Evolutionary conservation across 2,113 vertebrate genomes (phyloP).

Genomic region (Mirza zaza): DNA sequence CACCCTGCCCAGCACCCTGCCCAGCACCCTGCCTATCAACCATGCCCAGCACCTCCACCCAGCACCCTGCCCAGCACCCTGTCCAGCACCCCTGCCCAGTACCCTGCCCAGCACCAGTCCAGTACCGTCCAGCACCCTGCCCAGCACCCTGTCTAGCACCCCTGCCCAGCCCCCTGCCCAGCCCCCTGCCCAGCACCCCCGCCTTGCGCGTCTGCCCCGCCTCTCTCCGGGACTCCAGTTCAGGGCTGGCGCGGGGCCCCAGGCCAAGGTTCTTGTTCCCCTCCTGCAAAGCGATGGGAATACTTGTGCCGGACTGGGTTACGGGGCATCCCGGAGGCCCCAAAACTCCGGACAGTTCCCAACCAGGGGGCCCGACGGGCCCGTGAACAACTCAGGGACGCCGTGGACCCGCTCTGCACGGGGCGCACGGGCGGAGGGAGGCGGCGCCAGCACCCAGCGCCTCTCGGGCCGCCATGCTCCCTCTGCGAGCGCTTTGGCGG

Average conservation of each 20-base stretch:
- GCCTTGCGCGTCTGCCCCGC: accelerated
- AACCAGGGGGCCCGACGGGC: accelerated
- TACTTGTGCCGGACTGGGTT: no score
- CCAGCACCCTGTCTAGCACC: no score
- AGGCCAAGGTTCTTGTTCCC: no score
- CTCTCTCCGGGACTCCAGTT: background rate
- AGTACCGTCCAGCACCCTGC: no score
- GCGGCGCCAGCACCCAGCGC: accelerated
- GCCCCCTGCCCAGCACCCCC: accelerated
- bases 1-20: no score
- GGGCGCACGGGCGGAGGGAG: accelerated
- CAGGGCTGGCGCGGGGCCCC: accelerated
- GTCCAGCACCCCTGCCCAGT: no score
- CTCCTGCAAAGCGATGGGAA: accelerated
- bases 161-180: no score
- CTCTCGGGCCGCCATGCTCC: background rate
- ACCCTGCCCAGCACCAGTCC: no score
- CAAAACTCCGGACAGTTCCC: accelerated
- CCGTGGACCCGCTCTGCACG: accelerated
- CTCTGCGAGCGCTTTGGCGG: background rate
- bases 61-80: background rate
- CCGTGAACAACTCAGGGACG: accelerated
- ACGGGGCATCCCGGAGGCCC: background rate
- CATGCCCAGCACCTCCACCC: no score
- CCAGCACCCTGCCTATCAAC: no score